Evolutionary conservation across 2,797 vertebrate genomes (phyloP), one percentile per base, ranked within the genome.

Genomic region (Chiroxiphia lanceolata): DNA sequence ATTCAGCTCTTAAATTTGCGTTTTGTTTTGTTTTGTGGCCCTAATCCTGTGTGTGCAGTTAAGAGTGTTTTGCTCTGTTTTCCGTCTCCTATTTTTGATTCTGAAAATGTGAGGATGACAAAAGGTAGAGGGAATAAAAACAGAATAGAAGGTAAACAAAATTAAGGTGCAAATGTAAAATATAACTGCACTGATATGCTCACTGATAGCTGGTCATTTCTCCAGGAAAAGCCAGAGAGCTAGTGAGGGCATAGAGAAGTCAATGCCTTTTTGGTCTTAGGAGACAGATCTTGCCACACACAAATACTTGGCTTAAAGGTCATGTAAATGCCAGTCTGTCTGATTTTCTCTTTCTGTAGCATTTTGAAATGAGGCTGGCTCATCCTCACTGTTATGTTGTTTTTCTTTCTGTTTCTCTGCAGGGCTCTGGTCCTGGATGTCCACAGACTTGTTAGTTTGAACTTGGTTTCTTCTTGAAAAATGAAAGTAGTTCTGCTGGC

Each of bases 371-470:
- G 56, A 60, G 33, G 10, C 33, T 88, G 40, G 20, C 8, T 90
- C 23, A 71, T 75, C 42, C 50, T 78, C 15, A 33, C 36, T 93
- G 68, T 80, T 60, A 71, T 75, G 21, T 84, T 93, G 36, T 50
- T 90, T 90, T 59, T 51, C 76, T 86, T 86, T 79, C 68, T 83
- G 5, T 90, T 89, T 91, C 60, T 94, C 80, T 81, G 48, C 80
- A 83, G 72, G 27, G 26, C 36, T 86, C 36, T 75, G 34, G 33
- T 86, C 36, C 64, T 88, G 61, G 29, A 34, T 83, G 27, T 57
- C 51, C n/a, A 27, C 15, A 63, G 27, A 69, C 6, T 33, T 83
- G 23, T 25, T 74, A 68, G n/a, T 81, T 71, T 78, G 56, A 83
- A 70, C 63, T 90, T 67, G 42, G 56, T 74, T 93, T 91, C 48